Evolutionary conservation across 2,797 vertebrate genomes (phyloP).

Genomic region (Oophaga sylvatica): DNA sequence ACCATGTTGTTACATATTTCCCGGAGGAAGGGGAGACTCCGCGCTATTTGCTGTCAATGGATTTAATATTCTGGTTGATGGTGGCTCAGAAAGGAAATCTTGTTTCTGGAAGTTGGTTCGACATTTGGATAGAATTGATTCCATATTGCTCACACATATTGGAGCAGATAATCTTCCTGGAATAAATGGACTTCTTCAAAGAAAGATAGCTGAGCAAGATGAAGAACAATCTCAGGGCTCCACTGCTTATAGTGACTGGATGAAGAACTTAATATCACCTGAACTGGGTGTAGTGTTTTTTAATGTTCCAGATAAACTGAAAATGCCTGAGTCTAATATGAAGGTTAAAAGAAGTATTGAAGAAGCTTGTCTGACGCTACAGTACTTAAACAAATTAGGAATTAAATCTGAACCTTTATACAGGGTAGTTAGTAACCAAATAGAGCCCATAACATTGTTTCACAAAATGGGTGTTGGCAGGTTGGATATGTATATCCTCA

Average conservation of each 20-base stretch:
- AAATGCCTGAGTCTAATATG: conserved; percentile 88
- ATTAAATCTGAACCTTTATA: conserved; percentile 93
- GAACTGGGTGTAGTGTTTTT: conserved; percentile 98
- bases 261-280: conserved; percentile 96
- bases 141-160: conserved; percentile 94
- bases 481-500: conserved; percentile 96
- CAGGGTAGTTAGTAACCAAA: conserved; percentile 90
- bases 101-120: conserved; percentile 99
- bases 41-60: conserved; percentile 97
- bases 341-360: conserved; percentile 97
- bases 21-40: conserved; percentile 94
- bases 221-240: conserved; percentile 91
- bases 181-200: conserved; percentile 95
- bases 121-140: conserved; percentile 96
- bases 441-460: conserved; percentile 95
- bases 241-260: conserved; percentile 91
- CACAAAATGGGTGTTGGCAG: conserved; percentile 97
- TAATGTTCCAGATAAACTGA: conserved; percentile 94
- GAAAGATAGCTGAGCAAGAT: conserved; percentile 95
- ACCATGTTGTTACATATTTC: conserved; percentile 98
- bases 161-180: conserved; percentile 97
- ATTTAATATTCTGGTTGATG: conserved; percentile 97
- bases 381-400: conserved; percentile 91
- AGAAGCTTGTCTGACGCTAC: conserved; percentile 92
- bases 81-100: conserved; percentile 93